Base-by-base conservation (phyloP, 1,140 invertebrate species). In the Muscidifurax raptorellus region DNA sequence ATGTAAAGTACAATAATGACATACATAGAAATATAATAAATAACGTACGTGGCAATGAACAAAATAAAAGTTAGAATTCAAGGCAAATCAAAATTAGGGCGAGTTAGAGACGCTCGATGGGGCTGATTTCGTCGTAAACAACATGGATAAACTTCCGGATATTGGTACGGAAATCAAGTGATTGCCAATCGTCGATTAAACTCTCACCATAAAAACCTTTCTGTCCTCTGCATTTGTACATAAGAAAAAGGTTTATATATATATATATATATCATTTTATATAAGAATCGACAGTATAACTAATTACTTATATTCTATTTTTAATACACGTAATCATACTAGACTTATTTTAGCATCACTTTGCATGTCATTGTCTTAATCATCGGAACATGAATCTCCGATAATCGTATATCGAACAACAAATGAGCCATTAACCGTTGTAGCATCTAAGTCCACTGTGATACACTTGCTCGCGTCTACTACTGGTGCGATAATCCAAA, bases 401-500 rank as follows among this genome's bases (percentile, higher is more conserved):
- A 18, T 47, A 47, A 47, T 12, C 47, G 18, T 10, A 18, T 52
- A 59, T 59, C 18, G 22, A n/a, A n/a, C 52, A 59, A 52, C 18
- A 18, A 52, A 52, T 6, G 18, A 52, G 47, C 18, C 47, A 22
- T 22, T 47, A 52, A 52, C 47, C 47, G 47, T 12, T 52, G 18
- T 18, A 2, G 15, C 18, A 52, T 52, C 13, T 18, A 52, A 52
- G 10, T 52, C 47, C 47, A 52, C 47, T 18, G 13, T 52, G 9
- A 40, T 10, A 40, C 18, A 52, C 18, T 52, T 52, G 47, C 47
- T 52, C 47, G 47, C 13, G 5, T 52, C 47, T 52, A 52, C 47
- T 2, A 52, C 15, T 22, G 15, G 47, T n/a, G 81, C 25, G 81
- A 83, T 83, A 83, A 76, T 67, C 32, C 72, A 3, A 10, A 36